Conservation (phyloP, 1,140 invertebrate species). For the Temnothorax longispinosus region DNA sequence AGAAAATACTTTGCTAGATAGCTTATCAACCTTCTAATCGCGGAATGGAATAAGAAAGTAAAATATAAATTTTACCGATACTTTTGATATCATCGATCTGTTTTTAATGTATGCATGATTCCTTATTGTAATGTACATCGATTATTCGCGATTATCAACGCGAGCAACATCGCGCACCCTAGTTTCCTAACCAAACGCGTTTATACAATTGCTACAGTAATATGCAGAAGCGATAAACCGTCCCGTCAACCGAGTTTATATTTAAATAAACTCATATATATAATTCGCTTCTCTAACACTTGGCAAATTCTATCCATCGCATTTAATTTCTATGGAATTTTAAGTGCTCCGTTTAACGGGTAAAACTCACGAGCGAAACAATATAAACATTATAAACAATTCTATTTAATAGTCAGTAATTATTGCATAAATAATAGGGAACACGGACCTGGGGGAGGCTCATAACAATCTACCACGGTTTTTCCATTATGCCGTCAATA, state of each 20-base stretch:
- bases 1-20: not conserved
- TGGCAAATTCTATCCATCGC: not conserved
- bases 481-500: not conserved
- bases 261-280: conserved; percentile 28
- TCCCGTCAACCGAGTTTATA: not conserved
- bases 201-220: conserved; percentile 9
- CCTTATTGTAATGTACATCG: not conserved
- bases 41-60: not conserved
- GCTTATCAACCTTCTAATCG: not conserved
- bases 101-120: not conserved
- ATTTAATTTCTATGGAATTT: conserved; percentile 20
- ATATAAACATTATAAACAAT: not conserved
- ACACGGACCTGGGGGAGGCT: not conserved
- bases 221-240: conserved; percentile 12
- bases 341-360: not conserved
- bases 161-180: not conserved
- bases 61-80: not conserved
- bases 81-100: not conserved
- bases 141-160: not conserved
- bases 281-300: not conserved
- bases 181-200: not conserved
- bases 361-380: not conserved
- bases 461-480: conserved; percentile 5
- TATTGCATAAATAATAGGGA: conserved; percentile 15
- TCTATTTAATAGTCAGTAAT: not conserved